Conservation (phyloP, 2,113 vertebrate species). For the Raphicerus campestris region DNA sequence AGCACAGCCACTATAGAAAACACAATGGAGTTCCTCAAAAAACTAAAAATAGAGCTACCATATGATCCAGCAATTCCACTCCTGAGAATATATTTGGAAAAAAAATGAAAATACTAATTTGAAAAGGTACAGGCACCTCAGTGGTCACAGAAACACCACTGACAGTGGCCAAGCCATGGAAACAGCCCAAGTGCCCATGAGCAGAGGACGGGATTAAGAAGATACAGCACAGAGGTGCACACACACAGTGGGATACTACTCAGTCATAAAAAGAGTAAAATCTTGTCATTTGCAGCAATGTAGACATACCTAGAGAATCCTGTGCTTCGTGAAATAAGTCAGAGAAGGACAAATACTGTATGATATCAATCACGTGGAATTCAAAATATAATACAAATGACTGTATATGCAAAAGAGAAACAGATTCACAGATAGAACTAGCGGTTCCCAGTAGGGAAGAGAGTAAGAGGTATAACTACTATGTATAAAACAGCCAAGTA, state of each 20-base stretch:
- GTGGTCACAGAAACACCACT: neutral
- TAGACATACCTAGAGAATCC: neutral
- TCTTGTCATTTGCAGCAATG: neutral
- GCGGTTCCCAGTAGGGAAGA: neutral
- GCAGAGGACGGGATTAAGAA: neutral
- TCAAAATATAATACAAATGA: neutral
- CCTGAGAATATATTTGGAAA: neutral
- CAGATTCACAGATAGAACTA: neutral
- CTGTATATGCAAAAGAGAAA: neutral
- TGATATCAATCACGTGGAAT: neutral
- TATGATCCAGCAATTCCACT: neutral
- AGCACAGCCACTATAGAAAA: neutral
- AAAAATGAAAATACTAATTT: neutral
- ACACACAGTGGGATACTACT: too few relatives aligned
- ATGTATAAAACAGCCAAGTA: neutral
- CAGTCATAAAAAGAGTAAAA: neutral
- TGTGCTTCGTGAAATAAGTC: neutral
- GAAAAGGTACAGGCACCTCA: neutral
- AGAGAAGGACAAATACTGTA: neutral
- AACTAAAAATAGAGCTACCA: neutral
- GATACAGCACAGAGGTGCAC: rapidly evolving
- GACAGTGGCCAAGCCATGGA: neutral
- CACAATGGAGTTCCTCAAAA: neutral
- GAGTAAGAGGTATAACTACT: neutral
- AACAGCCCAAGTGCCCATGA: neutral